Percentiles rank a stretch among this genome's conserved stretches.
Conservation (phyloP, 2,797 vertebrate genomes). For the Columba guinea region DNA sequence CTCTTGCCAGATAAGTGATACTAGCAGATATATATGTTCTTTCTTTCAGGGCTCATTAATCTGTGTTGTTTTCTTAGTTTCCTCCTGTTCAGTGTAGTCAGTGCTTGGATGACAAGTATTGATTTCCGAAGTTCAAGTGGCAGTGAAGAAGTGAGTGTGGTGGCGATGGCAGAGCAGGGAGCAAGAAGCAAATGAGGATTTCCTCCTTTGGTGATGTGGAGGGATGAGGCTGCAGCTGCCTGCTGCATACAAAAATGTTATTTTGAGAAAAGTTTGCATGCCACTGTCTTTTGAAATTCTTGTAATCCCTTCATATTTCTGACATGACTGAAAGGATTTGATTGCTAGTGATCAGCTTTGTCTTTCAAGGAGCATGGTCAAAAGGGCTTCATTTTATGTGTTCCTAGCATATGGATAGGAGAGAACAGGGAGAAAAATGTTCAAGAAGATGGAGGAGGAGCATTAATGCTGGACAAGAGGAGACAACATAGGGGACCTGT, state of each 20-base stretch:
- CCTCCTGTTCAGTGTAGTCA: background rate
- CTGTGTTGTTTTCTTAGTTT: background rate
- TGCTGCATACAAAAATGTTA: background rate
- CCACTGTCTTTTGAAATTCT: constrained; percentile 1
- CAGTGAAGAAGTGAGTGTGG: background rate
- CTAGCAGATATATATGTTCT: background rate
- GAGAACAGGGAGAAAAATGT: constrained; percentile 6
- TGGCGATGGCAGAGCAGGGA: background rate
- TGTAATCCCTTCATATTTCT: background rate
- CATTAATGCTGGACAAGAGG: background rate
- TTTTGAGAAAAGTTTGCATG: background rate
- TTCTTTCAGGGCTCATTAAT: constrained; percentile 48
- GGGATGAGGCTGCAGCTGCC: constrained; percentile 15
- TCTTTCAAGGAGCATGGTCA: background rate
- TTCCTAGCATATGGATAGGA: background rate
- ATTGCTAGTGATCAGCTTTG: constrained; percentile 22
- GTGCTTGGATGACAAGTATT: background rate
- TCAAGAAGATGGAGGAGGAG: background rate
- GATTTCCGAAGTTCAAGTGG: constrained; percentile 11
- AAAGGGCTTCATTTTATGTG: background rate
- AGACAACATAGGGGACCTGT: background rate
- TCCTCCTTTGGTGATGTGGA: background rate
- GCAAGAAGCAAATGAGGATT: background rate
- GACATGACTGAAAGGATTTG: constrained; percentile 11
- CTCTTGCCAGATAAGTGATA: constrained; percentile 3